Evolutionary conservation across 2,113 vertebrate species (phyloP).

Genomic region (Phainopepla nitens): DNA sequence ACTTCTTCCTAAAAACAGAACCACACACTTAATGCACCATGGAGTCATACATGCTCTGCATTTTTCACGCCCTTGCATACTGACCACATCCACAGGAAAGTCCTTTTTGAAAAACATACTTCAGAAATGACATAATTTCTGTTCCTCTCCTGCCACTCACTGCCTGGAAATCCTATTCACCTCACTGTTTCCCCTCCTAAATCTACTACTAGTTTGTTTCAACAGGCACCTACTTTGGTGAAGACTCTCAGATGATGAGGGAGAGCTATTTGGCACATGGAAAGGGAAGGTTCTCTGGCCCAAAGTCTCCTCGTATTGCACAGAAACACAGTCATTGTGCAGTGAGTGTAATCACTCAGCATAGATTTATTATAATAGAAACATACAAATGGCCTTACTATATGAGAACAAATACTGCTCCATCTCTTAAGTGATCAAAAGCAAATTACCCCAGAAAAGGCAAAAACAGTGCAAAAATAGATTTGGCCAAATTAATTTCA

Average conservation of each 20-base stretch:
- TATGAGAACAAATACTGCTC: not conserved
- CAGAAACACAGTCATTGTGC: not conserved
- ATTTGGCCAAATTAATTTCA: not conserved
- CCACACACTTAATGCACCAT: not conserved
- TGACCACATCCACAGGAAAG: not conserved
- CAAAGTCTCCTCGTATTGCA: not conserved
- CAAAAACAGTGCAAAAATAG: not conserved
- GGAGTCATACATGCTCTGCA: fast-evolving
- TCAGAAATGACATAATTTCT: not conserved
- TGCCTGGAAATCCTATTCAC: not conserved
- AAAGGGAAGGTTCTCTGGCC: not conserved
- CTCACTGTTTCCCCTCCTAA: not conserved
- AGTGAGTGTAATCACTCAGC: not conserved
- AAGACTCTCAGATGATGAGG: not conserved
- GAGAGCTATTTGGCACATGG: not conserved
- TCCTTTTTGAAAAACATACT: not conserved
- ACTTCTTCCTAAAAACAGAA: conserved; percentile 79
- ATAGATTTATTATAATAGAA: not conserved
- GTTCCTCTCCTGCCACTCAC: not conserved
- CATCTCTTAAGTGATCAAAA: not conserved
- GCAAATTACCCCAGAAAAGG: not conserved
- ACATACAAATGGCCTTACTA: not conserved
- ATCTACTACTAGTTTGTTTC: not conserved
- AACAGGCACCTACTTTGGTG: not conserved
- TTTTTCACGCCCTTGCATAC: not conserved